phyloP scores from a whole-genome alignment of 2,888 invertebrate genomes.

The Hirtodrosophila histrioides region DNA sequence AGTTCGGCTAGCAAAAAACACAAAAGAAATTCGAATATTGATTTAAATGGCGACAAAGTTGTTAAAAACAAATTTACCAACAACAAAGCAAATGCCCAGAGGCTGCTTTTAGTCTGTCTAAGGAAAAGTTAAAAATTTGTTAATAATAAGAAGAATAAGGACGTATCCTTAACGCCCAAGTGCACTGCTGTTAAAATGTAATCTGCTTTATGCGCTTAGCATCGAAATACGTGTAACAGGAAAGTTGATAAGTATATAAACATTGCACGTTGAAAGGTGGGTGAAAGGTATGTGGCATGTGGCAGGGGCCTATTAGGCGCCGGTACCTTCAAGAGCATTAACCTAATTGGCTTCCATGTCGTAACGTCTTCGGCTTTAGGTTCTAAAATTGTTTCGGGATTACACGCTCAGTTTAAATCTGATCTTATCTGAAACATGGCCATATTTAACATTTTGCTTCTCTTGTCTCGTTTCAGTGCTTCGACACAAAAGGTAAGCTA shows the following conservation, averaged over 20 bases:
- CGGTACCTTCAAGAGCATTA: slow-evolving; percentile 53
- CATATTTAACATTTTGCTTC: slow-evolving; percentile 54
- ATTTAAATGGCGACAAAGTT: slow-evolving; percentile 45
- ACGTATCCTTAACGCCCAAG: slow-evolving; percentile 38
- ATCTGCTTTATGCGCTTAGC: slow-evolving; percentile 35
- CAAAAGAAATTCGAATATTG: slow-evolving; percentile 5
- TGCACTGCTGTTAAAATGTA: slow-evolving; percentile 52
- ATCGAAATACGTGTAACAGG: not conserved
- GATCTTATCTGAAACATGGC: slow-evolving; percentile 53
- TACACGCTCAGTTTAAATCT: slow-evolving; percentile 65
- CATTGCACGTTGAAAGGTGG: slow-evolving; percentile 13
- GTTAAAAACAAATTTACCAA: slow-evolving; percentile 12
- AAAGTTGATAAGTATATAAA: slow-evolving; percentile 15
- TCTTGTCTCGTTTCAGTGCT: slow-evolving; percentile 48
- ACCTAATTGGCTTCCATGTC: slow-evolving; percentile 61
- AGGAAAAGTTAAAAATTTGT: slow-evolving; percentile 29
- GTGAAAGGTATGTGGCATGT: too few species aligned
- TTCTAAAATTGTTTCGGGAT: slow-evolving; percentile 70
- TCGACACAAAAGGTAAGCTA: slow-evolving; percentile 61
- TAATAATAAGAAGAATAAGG: slow-evolving; percentile 12
- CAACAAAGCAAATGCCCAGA: slow-evolving; percentile 16
- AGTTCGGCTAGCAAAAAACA: not conserved
- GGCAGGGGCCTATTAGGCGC: not conserved
- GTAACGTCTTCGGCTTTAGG: slow-evolving; percentile 17
- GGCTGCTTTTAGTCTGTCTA: slow-evolving; percentile 1